Evolutionary conservation across 2,797 vertebrate genomes (phyloP).

Genomic region (Oceanodroma leucorhoa): DNA sequence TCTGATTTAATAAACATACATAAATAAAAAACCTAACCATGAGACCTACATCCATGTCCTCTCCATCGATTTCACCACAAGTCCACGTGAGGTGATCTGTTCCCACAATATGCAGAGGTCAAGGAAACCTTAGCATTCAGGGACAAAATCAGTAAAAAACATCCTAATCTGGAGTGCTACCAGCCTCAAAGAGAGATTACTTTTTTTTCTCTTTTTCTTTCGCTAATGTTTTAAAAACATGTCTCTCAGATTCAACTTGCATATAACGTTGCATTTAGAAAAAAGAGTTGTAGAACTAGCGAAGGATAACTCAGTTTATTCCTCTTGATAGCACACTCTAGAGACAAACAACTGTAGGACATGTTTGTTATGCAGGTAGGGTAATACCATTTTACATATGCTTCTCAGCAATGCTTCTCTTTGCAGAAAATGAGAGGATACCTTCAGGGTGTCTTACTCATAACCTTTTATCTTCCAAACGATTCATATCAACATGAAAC

Average conservation of each 20-base stretch:
- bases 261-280: neutral
- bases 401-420: neutral
- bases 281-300: neutral
- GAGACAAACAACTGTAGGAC: neutral
- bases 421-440: neutral
- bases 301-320: neutral
- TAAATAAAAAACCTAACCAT: neutral
- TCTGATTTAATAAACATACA: neutral
- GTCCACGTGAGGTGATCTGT: accelerated
- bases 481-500: neutral
- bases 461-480: neutral
- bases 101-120: neutral
- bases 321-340: neutral
- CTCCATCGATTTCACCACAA: neutral
- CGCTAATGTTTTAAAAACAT: neutral
- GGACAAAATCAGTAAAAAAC: neutral
- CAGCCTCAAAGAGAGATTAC: neutral
- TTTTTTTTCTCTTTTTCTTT: accelerated
- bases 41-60: neutral
- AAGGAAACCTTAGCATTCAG: neutral
- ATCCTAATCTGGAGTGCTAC: neutral
- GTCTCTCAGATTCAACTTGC: neutral
- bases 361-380: neutral
- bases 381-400: neutral
- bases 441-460: neutral